Evolutionary conservation across 2,888 invertebrate species (phyloP), one percentile per base, ranked within the genome.

Genomic region (Archips xylosteana): DNA sequence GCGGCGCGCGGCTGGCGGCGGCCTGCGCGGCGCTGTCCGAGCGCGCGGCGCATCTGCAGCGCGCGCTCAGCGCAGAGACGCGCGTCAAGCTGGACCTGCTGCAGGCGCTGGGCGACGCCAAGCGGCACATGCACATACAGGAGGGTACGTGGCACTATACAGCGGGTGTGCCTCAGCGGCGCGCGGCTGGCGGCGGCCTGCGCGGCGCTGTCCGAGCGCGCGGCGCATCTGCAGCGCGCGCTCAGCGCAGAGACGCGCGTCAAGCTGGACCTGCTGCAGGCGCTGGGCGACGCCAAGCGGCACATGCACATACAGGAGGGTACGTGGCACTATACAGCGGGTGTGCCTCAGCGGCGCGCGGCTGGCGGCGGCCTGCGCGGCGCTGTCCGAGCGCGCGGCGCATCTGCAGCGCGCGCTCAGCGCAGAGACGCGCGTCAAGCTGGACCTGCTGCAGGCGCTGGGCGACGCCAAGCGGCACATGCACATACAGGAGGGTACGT

Each of bases 221-320:
- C 98, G 87, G 92, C 96, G 83, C 98, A 98, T 88, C 95, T 99
- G 82, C 99, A 99, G 94, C 97, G 97, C 86, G 98, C 98, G 85
- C 96, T 99, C 80, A 98, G 98, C 77, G 98, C 99, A 64, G 99
- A 99, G 95, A 99, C 99, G 80, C 96, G 99, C 83, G 97, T 99
- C 92, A 99, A 99, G 95, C 96, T 99, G 84, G 99, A 99, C 95
- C 96, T 99, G 85, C 99, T 99, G 94, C 98, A 98, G 78, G 99
- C 99, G 78, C 96, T 99, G 69, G 99, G 99, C 51, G 99, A 98
- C 89, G 98, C 98, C 78, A 98, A 98, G 91, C 95, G 98, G 71
- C 97, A 98, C 90, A 95, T 98, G 84, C 97, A 97, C 92, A 97
- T 98, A 87, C 96, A 97, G 92, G 97, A 98, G 83, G 96, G 98